Conservation (phyloP, 1,140 invertebrate species). For the Holotrichia oblita region DNA sequence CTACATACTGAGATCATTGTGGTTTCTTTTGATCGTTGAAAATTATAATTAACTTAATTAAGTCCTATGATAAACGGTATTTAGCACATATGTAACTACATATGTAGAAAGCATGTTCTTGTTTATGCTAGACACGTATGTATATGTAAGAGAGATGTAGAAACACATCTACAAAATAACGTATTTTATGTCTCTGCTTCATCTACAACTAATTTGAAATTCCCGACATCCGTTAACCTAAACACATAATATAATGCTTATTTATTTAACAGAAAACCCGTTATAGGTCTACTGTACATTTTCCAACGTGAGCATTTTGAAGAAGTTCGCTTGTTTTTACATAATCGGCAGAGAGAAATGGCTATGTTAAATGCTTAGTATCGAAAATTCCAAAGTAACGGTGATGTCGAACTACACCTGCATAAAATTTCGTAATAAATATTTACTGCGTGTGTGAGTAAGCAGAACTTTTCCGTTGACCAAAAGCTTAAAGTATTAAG, state of each 20-base stretch:
- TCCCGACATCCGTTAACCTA: neutral
- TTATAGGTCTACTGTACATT: neutral
- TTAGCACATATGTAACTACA: too few relatives aligned
- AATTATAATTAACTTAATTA: too few relatives aligned
- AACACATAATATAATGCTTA: constrained; percentile 18
- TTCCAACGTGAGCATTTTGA: neutral
- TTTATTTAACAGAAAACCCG: constrained; percentile 3
- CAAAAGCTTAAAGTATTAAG: too few relatives aligned
- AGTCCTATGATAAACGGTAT: too few relatives aligned
- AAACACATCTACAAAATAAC: neutral
- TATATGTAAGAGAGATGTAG: too few relatives aligned
- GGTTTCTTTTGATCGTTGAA: too few relatives aligned
- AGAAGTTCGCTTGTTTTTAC: neutral
- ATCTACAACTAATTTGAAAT: neutral
- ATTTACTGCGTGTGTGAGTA: too few relatives aligned
- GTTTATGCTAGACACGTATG: too few relatives aligned
- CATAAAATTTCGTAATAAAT: too few relatives aligned
- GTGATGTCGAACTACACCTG: neutral
- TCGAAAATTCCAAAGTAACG: neutral
- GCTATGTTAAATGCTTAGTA: neutral
- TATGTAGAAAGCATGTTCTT: too few relatives aligned
- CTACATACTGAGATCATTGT: too few relatives aligned
- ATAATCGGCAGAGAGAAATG: neutral
- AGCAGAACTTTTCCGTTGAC: too few relatives aligned
- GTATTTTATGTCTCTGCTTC: constrained; percentile 8